phyloP scores from a whole-genome alignment of 1,140 invertebrate species.

The Drusus annulatus region DNA sequence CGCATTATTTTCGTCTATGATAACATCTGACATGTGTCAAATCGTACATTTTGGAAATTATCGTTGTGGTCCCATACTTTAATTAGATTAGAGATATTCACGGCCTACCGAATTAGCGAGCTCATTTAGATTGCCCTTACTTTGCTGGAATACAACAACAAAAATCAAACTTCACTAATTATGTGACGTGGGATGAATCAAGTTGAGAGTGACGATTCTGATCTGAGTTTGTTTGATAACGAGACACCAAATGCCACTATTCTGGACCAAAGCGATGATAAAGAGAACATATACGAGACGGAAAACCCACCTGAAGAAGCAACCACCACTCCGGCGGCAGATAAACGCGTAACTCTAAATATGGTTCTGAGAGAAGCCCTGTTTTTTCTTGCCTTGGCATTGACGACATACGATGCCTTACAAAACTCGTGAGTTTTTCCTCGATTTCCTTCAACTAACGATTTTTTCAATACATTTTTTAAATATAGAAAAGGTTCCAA shows the following conservation, averaged over 20 bases:
- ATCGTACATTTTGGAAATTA: conserved; percentile 33
- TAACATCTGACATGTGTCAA: conserved; percentile 51
- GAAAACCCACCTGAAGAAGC: conserved; percentile 13
- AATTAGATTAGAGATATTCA: conserved; percentile 35
- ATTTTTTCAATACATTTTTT: too few relatives aligned
- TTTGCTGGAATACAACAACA: conserved; percentile 19
- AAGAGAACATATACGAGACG: conserved; percentile 36
- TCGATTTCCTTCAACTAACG: too few relatives aligned
- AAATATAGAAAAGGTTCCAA: too few relatives aligned
- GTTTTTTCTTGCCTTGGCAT: conserved; percentile 70
- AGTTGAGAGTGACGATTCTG: conserved; percentile 41
- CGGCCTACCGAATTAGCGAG: neutral
- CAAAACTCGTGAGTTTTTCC: conserved; percentile 74
- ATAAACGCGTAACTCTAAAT: conserved; percentile 66
- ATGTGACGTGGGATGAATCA: conserved; percentile 49
- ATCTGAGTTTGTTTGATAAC: conserved; percentile 36
- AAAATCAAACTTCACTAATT: conserved; percentile 25
- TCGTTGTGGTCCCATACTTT: conserved; percentile 17
- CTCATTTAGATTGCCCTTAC: neutral
- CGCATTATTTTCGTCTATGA: conserved; percentile 26
- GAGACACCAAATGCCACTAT: conserved; percentile 33
- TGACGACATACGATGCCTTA: conserved; percentile 73
- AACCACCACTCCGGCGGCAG: conserved; percentile 61
- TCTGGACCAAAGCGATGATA: conserved; percentile 45
- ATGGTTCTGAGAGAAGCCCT: conserved; percentile 69